These are phyloP conservation scores for Orbicella faveolata DNA, from an alignment of 64 coral and sea anemone genomes.

Conservation along the genomic window DNA sequence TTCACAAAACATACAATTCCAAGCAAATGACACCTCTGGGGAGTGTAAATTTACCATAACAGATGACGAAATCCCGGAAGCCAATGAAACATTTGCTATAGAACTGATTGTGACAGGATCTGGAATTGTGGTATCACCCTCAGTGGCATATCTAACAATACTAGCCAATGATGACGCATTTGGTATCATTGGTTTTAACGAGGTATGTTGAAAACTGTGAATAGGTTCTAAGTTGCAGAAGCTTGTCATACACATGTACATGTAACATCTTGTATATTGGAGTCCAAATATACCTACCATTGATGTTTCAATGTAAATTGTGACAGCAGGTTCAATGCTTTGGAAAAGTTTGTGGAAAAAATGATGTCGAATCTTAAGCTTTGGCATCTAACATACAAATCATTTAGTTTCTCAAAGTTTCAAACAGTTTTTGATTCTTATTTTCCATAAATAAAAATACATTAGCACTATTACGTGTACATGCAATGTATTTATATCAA, in stretches of 20 bases:
- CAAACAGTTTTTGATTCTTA: background rate
- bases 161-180: conserved; percentile 76
- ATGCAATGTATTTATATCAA: no score
- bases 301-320: no score
- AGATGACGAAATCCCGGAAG: conserved; percentile 72
- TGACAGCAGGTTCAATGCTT: no score
- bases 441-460: background rate
- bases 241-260: no score
- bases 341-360: no score
- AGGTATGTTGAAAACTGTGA: conserved; percentile 31
- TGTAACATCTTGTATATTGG: no score
- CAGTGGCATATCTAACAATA: conserved; percentile 65
- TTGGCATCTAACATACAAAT: no score
- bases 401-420: no score
- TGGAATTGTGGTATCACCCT: conserved; percentile 35
- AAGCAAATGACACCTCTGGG: background rate
- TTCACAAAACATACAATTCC: background rate
- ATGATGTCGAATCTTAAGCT: no score
- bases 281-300: no score
- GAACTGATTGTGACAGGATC: conserved; percentile 27
- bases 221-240: no score
- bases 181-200: conserved; percentile 89
- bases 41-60: conserved; percentile 57
- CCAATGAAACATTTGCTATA: conserved; percentile 89
- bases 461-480: no score